phyloP scores from a whole-genome alignment of 1,140 invertebrate genomes.

The Luehdorfia chinensis region DNA sequence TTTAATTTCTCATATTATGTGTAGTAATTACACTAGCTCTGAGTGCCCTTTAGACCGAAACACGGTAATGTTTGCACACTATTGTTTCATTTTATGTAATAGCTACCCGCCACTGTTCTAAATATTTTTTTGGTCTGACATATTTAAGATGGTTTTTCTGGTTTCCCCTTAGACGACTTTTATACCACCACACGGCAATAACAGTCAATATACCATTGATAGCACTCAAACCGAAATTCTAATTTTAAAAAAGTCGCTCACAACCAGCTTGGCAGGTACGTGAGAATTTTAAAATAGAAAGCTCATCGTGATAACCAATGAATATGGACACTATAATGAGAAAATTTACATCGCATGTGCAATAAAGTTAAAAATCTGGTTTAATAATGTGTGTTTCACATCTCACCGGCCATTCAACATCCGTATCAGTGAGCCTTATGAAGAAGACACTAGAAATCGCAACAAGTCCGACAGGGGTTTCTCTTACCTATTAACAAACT shows the following conservation, averaged over 20 bases:
- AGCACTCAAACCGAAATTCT: constrained; percentile 36
- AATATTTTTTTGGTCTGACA: no score
- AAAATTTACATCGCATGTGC: not conserved
- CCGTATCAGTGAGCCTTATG: constrained; percentile 27
- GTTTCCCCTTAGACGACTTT: no score
- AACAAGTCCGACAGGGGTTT: constrained; percentile 44
- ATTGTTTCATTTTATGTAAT: no score
- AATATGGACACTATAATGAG: constrained; percentile 21
- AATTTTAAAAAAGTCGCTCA: constrained; percentile 34
- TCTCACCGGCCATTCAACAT: constrained; percentile 16
- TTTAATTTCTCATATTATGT: no score
- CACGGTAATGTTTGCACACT: no score
- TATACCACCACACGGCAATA: no score
- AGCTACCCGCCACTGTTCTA: no score
- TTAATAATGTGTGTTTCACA: constrained; percentile 1
- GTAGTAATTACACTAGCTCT: no score
- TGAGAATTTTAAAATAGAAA: constrained; percentile 57
- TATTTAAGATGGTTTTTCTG: no score
- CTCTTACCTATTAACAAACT: constrained; percentile 62
- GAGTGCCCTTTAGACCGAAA: no score
- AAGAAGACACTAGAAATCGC: constrained; percentile 46
- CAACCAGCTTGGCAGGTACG: constrained; percentile 19
- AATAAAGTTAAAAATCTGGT: not conserved
- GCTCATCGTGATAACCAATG: constrained; percentile 28
- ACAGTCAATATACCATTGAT: no score